phyloP scores from a whole-genome alignment of 2,113 vertebrate genomes.

The Hemibagrus wyckioides region DNA sequence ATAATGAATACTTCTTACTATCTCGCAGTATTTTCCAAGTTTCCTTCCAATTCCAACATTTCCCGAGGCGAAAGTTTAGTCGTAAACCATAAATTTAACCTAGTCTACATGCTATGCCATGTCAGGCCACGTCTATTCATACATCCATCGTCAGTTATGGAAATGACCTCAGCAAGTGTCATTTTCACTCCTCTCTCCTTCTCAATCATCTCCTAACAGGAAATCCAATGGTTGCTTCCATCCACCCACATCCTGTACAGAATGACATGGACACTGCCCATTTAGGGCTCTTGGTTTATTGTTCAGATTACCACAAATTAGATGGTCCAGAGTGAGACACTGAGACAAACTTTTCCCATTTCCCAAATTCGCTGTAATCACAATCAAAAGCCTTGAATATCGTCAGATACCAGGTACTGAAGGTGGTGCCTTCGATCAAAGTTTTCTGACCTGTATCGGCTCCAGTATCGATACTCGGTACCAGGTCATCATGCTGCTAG shows the following conservation, averaged over 20 bases:
- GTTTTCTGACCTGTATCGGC: not conserved
- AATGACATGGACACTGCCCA: not conserved
- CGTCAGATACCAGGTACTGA: not conserved
- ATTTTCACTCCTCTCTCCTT: not conserved
- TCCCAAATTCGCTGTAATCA: not conserved
- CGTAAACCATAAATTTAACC: not conserved
- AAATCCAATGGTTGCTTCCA: not conserved
- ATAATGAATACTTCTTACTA: not conserved
- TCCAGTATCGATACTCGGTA: not conserved
- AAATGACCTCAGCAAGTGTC: not conserved
- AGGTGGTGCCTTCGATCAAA: not conserved
- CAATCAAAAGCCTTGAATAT: not conserved
- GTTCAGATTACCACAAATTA: not conserved
- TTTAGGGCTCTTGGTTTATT: not conserved
- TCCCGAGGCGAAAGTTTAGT: no score
- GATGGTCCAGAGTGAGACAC: not conserved
- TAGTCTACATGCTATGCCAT: not conserved
- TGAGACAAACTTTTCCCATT: not conserved
- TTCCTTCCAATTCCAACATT: not conserved
- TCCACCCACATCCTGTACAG: constrained; percentile 7
- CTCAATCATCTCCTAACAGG: not conserved
- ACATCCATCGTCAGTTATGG: not conserved
- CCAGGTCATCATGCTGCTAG: not conserved
- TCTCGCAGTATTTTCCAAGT: not conserved
- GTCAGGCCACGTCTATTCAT: not conserved